Conservation (phyloP, 2,113 vertebrate species). For the Agapornis roseicollis region DNA sequence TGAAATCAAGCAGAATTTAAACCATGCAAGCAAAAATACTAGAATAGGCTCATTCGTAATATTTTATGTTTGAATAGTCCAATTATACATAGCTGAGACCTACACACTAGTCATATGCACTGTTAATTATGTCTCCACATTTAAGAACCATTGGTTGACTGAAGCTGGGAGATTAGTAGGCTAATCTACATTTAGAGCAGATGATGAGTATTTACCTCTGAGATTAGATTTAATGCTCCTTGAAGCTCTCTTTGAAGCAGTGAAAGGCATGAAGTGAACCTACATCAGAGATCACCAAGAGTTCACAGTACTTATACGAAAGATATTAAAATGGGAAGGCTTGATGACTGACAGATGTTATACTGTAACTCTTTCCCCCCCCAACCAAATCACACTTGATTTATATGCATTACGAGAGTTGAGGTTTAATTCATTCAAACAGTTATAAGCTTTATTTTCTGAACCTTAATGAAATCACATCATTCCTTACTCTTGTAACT, state of each 20-base stretch:
- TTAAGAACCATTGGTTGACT: conserved; percentile 8
- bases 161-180: conserved; percentile 20
- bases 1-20: neutral
- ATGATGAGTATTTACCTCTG: conserved; percentile 42
- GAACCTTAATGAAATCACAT: neutral
- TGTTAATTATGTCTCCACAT: conserved; percentile 40
- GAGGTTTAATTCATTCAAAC: neutral
- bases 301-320: neutral
- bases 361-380: neutral
- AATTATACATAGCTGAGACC: neutral
- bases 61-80: neutral
- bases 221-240: conserved; percentile 34
- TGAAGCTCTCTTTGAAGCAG: neutral
- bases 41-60: neutral
- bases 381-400: neutral
- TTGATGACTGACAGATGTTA: neutral
- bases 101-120: neutral
- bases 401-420: neutral
- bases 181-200: conserved; percentile 49
- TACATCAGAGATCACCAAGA: neutral
- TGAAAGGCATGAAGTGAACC: neutral
- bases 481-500: neutral
- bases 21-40: neutral
- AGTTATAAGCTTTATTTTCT: neutral
- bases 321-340: neutral